Base-by-base conservation (phyloP, 2,113 vertebrate genomes). In the Pseudorasbora parva region DNA sequence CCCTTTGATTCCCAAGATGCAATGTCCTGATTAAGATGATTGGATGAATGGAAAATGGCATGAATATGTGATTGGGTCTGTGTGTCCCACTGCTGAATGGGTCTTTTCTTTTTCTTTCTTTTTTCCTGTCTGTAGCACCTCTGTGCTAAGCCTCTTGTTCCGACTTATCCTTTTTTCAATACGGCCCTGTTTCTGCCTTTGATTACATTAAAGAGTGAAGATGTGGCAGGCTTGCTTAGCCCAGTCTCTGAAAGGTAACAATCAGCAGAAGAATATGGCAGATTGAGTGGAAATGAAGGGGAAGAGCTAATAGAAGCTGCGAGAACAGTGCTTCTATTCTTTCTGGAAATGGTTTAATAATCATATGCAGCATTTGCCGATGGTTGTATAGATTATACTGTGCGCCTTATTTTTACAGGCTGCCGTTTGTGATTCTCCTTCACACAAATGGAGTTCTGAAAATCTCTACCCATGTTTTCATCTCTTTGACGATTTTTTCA, bases 21-120 rank as follows among this genome's bases (percentile, higher is more conserved):
- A 84, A 85, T 78, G 82, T 89, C 82, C 86, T 86, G 86, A 89
- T 89, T 87, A 87, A 84, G 82, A 85, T 89, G 82, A 87, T 89
- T 84, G 84, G 27, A 81, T 87, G 82, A 86, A 81, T 83, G 74
- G 64, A 80, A 78, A 80, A 84, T 56, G 62, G 78, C 84, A 82
- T 79, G 84, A 84, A 87, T 84, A 82, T 78, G 45, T 89, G 84
- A 89, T 89, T 86, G 79, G 47, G 60, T 79, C 82, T n/a, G n/a
- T 37, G 75, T 69, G 83, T 82, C 80, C 66, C 41, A 76, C 87
- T 15, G 45, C 54, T 85, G 74, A 81, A 83, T 78, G 41, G 68
- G 62, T 56, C n/a, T 66, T 64, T 30, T 60, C 69, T 82, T 83
- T 84, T 76, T 80, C 72, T 76, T 60, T 59, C 51, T 76, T 79